Conservation (phyloP, 2,113 vertebrate species). For the Microtus pennsylvanicus region DNA sequence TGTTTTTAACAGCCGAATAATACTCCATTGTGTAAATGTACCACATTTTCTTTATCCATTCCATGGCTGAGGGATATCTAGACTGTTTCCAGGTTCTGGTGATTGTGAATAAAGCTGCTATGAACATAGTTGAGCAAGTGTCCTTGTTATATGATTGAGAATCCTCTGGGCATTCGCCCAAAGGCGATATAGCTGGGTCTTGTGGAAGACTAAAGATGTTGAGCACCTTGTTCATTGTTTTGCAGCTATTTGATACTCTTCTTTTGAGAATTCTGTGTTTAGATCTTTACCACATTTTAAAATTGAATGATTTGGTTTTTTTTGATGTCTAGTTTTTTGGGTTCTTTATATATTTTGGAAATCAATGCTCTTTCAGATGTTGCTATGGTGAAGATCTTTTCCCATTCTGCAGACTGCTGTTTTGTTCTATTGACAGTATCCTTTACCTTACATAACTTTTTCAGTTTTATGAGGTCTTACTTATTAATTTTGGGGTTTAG, state of each 20-base stretch:
- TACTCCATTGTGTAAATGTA: neutral
- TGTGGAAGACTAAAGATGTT: neutral
- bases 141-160: neutral
- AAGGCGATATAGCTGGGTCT: neutral
- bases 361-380: neutral
- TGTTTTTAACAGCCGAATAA: neutral
- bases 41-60: neutral
- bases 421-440: neutral
- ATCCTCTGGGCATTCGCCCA: neutral
- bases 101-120: neutral
- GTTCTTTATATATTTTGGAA: neutral
- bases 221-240: neutral
- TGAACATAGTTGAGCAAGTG: neutral
- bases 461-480: neutral
- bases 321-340: neutral
- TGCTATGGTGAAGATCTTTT: neutral
- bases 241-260: neutral
- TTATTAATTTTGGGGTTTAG: neutral
- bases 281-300: neutral
- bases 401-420: neutral
- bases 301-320: neutral
- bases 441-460: neutral
- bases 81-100: neutral
- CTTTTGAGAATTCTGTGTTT: neutral
- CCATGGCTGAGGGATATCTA: neutral